Percentiles rank a stretch among this genome's conserved stretches.
Evolutionary conservation across 2,113 vertebrate genomes (phyloP).

Genomic region (Protobothrops mucrosquamatus): DNA sequence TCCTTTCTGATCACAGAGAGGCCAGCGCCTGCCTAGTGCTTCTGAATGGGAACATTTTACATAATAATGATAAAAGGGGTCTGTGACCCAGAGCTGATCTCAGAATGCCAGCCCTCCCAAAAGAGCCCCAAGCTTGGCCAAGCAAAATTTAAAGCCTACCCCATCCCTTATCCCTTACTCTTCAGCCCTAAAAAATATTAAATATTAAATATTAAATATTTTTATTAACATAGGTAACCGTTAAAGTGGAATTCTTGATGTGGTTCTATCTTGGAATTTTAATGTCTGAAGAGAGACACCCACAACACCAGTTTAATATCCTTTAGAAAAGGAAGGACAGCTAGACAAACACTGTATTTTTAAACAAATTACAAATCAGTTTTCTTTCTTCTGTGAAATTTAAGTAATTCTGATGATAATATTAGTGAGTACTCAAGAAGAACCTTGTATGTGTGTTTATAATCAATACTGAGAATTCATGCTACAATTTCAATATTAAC

Average conservation of each 20-base stretch:
- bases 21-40: background rate
- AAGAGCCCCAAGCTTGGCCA: conserved; percentile 32
- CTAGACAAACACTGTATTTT: background rate
- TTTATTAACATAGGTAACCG: conserved; percentile 14
- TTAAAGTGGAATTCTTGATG: background rate
- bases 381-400: background rate
- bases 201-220: too few relatives aligned
- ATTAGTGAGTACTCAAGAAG: background rate
- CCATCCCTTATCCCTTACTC: background rate
- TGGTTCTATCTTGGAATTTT: background rate
- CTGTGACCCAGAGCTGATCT: conserved; percentile 36
- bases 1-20: conserved; percentile 7
- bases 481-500: background rate
- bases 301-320: background rate
- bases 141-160: conserved; percentile 38
- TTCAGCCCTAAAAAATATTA: conserved; percentile 2
- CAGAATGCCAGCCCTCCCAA: conserved; percentile 32
- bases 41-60: conserved; percentile 39
- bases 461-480: background rate
- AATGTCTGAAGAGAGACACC: background rate
- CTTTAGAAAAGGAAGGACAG: background rate
- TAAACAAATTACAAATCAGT: background rate
- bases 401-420: background rate
- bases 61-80: conserved; percentile 43
- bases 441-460: background rate